phyloP scores from a whole-genome alignment of 1,140 invertebrate species.

The Panagrolaimus sp. region DNA sequence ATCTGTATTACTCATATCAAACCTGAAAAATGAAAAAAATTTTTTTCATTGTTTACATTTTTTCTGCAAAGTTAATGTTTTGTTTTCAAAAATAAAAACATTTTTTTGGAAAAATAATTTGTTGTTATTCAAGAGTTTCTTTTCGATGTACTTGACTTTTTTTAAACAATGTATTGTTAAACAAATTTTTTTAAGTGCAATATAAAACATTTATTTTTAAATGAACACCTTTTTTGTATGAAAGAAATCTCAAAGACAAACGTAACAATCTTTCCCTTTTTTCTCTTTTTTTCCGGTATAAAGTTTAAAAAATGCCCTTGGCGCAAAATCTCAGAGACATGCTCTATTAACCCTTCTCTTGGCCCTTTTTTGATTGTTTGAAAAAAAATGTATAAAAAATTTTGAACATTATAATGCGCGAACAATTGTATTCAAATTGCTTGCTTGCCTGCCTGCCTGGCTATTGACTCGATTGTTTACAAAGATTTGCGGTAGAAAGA shows the following conservation, averaged over 20 bases:
- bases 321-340: constrained; percentile 4
- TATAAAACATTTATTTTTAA: background rate
- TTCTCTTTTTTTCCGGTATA: constrained; percentile 12
- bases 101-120: background rate
- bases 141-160: constrained; percentile 19
- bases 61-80: constrained; percentile 2
- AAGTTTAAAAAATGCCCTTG: constrained; percentile 1
- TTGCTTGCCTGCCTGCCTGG: background rate
- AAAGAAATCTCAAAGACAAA: background rate
- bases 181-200: background rate
- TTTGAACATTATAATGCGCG: constrained; percentile 10
- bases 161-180: background rate
- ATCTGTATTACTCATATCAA: constrained; percentile 53
- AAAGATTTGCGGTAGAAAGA: constrained; percentile 11
- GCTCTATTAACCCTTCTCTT: constrained; percentile 5
- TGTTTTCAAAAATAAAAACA: background rate
- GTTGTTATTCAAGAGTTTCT: background rate
- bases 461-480: constrained; percentile 13
- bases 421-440: constrained; percentile 1
- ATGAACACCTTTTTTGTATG: constrained; percentile 1
- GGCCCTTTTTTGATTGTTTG: background rate
- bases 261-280: no score
- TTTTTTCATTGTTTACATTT: constrained; percentile 10
- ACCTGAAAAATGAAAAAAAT: constrained; percentile 31
- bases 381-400: background rate